Evolutionary conservation across 2,113 vertebrate genomes (phyloP), one percentile per base, ranked within the genome.

Genomic region (Microtus pennsylvanicus): DNA sequence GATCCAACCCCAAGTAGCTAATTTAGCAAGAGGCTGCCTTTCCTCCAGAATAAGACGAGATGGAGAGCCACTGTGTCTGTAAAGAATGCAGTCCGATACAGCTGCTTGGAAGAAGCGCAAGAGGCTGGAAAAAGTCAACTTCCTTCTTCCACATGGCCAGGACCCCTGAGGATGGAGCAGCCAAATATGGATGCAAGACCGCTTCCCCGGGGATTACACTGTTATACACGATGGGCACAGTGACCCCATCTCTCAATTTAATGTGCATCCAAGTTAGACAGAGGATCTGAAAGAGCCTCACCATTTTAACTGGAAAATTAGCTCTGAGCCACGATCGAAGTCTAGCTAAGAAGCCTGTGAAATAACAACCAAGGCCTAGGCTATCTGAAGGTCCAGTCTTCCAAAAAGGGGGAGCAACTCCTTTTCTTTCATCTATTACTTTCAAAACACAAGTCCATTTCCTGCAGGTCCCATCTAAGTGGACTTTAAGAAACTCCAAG

Each of bases 1-100:
- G 96, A 97, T 38, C 92, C 89, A 95, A 97, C 55, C 24, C 42
- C 90, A 75, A 78, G 91, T 72, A 95, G 93, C 45, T 96, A 77
- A 63, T 3, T 80, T 67, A 38, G 33, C 93, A 78, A 90, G 91
- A 94, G 88, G 35, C 92, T 78, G 90, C 85, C 91, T 96, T 95
- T 21, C 19, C 58, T 58, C 58, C 58, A 21, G 58, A 58, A 21
- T 58, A 58, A 58, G 19, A 58, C 1, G 58, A 58, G 69, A 92
- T 35, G 50, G 74, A 82, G 67, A 95, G 52, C 28, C 77, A 87
- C 58, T 26, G 63, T 93, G 89, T 72, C 93, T 77, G 38, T 38
- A 90, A 77, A 96, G 50, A 26, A 70, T 7, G 13, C 19, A 83
- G 22, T 45, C 65, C 65, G 65, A 92, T 17, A 82, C 52, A 74